Evolutionary conservation across 1,140 invertebrate species (phyloP).

Genomic region (Bombus huntii): DNA sequence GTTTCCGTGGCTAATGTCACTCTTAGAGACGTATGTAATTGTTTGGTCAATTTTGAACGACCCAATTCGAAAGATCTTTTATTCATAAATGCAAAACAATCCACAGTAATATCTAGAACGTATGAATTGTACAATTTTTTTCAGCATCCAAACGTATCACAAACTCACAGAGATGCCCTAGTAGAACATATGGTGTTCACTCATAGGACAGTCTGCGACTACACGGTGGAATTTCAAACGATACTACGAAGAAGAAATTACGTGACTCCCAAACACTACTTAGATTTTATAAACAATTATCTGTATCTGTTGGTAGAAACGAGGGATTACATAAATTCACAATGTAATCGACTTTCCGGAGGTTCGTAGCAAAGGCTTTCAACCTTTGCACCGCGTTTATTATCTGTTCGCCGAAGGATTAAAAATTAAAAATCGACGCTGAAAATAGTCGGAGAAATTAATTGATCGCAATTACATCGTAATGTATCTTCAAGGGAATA

Average conservation of each 20-base stretch:
- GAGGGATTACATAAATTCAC: conserved; percentile 78
- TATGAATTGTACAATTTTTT: background rate
- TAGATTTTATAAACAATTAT: conserved; percentile 93
- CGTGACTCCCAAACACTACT: conserved; percentile 94
- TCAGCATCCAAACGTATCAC: conserved; percentile 86
- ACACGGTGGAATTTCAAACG: conserved; percentile 88
- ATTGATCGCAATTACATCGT: background rate
- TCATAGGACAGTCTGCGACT: conserved; percentile 88
- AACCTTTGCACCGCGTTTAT: too few relatives aligned
- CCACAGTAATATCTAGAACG: too few relatives aligned
- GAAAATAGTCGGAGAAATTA: too few relatives aligned
- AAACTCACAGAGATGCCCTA: conserved; percentile 86
- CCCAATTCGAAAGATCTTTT: too few relatives aligned
- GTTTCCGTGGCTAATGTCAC: conserved; percentile 92
- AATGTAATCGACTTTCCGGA: conserved; percentile 77
- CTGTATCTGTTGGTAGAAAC: conserved; percentile 88
- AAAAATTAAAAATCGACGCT: background rate
- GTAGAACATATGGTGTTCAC: conserved; percentile 93
- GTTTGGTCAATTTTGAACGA: background rate
- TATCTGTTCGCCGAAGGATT: background rate
- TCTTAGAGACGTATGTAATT: conserved; percentile 85
- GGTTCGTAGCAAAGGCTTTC: conserved; percentile 58
- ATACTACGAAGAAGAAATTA: conserved; percentile 91
- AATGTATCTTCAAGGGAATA: background rate
- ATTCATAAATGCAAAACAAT: too few relatives aligned